Evolutionary conservation across 2,113 vertebrate species (phyloP), one percentile per base, ranked within the genome.

Genomic region (Camelus dromedarius): DNA sequence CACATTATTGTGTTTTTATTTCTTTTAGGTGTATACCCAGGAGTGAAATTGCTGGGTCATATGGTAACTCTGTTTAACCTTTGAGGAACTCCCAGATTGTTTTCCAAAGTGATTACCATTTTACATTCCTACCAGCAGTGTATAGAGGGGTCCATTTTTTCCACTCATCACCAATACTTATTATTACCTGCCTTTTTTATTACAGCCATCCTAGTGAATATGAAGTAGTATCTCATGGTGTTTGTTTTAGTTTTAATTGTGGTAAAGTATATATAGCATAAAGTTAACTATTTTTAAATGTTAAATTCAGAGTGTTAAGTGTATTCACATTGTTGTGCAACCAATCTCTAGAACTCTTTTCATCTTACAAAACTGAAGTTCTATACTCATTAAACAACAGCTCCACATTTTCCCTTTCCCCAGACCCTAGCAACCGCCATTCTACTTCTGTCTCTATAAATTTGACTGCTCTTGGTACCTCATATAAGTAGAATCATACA

Each of bases 81-180:
- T 93, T 83, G 50, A 60, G 28, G 60, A 81, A 58, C 30, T 69
- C 8, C 26, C 28, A 62, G 16, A 64, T 95, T 67, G 56, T 76
- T 93, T 96, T 73, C 90, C 38, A 93, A 42, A 81, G 35, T 66
- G 38, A 28, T 22, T 60, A 69, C 32, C 60, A 87, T 73, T 88
- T 73, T 82, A 56, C 13, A 42, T 75, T 89, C 12, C 46, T 16
- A 58, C 30, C 28, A 30, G 48, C 73, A 52, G 26, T 32, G 28
- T 75, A 66, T 22, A 42, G 24, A 80, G 19, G 46, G 52, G 42
- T 60, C n/a, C 80, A 75, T 0, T 92, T 84, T 83, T 84, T 64
- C 70, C 9, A 85, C 28, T 76, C 46, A 30, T 81, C 24, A 42
- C 30, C 11, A 32, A 58, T 8, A 81, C 56, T 92, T 62, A 35